These are phyloP conservation scores for Phalacrocorax brasilianus DNA, from an alignment of 2,113 vertebrate species.

Conservation along the genomic window DNA sequence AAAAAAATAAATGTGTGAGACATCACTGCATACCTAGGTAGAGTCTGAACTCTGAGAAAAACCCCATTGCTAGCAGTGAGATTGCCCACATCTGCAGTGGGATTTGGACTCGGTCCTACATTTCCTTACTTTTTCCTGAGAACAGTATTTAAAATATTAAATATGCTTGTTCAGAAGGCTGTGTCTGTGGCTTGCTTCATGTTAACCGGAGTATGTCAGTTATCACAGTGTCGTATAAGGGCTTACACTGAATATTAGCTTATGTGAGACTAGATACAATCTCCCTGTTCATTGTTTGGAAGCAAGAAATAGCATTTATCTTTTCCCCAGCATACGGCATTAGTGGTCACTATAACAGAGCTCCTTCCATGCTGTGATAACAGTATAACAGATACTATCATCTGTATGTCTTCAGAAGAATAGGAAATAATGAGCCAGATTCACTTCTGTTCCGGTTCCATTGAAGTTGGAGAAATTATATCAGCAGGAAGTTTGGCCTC, in stretches of 20 bases:
- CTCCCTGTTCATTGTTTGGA: neutral
- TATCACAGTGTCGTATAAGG: neutral
- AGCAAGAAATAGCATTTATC: constrained; percentile 7
- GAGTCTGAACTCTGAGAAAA: neutral
- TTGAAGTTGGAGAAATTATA: constrained; percentile 25
- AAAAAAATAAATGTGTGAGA: neutral
- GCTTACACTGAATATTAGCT: neutral
- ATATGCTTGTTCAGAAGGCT: neutral
- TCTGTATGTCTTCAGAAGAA: constrained; percentile 30
- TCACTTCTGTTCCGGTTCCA: neutral
- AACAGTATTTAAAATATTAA: neutral
- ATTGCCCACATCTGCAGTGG: neutral
- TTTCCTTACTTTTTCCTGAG: neutral
- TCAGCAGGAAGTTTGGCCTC: constrained; percentile 44
- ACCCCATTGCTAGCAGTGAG: neutral
- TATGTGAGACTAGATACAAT: neutral
- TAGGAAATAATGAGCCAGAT: constrained; percentile 40
- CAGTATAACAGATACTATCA: constrained; percentile 14
- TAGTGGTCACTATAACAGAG: constrained; percentile 21
- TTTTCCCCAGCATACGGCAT: neutral
- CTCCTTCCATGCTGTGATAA: constrained; percentile 24
- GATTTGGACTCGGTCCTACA: neutral
- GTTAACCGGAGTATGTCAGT: neutral
- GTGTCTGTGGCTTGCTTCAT: neutral
- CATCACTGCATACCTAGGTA: accelerated